Conservation (phyloP, 35 echinoderm and acorn worm species). For the Heliocidaris erythrogramma region DNA sequence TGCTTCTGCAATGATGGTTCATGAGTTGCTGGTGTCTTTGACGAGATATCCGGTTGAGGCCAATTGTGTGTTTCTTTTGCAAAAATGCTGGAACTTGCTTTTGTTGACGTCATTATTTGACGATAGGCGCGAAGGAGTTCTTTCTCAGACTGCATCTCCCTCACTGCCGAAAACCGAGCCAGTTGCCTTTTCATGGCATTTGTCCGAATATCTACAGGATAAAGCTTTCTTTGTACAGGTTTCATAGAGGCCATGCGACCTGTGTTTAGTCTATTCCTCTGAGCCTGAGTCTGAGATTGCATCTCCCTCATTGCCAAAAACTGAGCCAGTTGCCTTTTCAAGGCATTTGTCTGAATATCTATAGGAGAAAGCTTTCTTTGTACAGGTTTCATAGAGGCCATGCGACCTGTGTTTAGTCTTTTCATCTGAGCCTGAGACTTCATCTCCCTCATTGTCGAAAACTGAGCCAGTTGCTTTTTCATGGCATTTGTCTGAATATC, state of each 20-base stretch:
- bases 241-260: conserved; percentile 17
- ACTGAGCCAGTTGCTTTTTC: neutral
- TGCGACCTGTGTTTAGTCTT: neutral
- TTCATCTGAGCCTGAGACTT: neutral
- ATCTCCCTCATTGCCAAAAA: neutral
- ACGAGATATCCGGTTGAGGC: neutral
- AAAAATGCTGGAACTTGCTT: neutral
- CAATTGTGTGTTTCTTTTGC: neutral
- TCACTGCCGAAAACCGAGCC: neutral
- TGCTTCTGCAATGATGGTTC: neutral
- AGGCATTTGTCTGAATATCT: neutral
- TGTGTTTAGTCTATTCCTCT: neutral
- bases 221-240: neutral
- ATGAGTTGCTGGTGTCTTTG: neutral
- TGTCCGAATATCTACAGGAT: neutral
- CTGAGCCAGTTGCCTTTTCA: neutral
- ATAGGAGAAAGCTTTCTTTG: neutral
- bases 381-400: conserved; percentile 11
- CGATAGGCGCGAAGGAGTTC: conserved; percentile 26
- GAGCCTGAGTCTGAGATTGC: conserved; percentile 23
- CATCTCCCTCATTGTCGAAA: neutral
- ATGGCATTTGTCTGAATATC: neutral
- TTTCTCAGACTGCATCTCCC: neutral
- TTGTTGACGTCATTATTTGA: neutral
- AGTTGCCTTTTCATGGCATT: neutral